Evolutionary conservation across 1,140 invertebrate genomes (phyloP), one percentile per base, ranked within the genome.

Genomic region (Drosophila pectinifera): DNA sequence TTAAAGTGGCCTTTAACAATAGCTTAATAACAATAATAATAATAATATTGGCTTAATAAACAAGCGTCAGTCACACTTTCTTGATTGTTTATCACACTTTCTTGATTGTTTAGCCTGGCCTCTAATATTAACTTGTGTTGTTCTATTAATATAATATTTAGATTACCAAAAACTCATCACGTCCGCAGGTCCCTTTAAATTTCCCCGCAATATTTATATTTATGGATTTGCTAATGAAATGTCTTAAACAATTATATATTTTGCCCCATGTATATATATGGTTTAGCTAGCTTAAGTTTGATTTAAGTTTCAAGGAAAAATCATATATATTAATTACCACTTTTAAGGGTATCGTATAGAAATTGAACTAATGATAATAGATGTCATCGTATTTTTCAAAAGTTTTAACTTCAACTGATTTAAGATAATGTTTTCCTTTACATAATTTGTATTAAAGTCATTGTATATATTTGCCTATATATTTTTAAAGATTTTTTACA

Each of bases 201-300:
- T n/a, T 4, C 1, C 8, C 6, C 5, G 8, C 18, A 6, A 28
- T 8, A 28, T 28, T 24, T 13, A 39, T 41, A 31, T 41, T 41
- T 41, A 58, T 58, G 2, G 20, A 41, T 41, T 63, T 8, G 59
- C 36, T 63, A 58, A 63, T 63, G 14, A 58, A 31, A 26, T 18
- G 6, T 31, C 6, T n/a, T 38, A 61, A 7, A 38, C 26, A 26
- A 59, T 55, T 0, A 14, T 20, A 20, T 14, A 53, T 13, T 22
- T n/a, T n/a, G n/a, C n/a, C n/a, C n/a, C n/a, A 18, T 14, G 11
- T 26, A 5, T 39, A 62, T 6, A 55, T 55, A 36, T 28, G 36
- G 57, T 62, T 16, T 8, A 56, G 22, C n/a, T 11, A 36, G 48
- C 20, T 36, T 55, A 55, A 18, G 48, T 5, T 14, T 20, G 3